phyloP scores from a whole-genome alignment of 1,140 invertebrate species.

The Uloborus diversus region DNA sequence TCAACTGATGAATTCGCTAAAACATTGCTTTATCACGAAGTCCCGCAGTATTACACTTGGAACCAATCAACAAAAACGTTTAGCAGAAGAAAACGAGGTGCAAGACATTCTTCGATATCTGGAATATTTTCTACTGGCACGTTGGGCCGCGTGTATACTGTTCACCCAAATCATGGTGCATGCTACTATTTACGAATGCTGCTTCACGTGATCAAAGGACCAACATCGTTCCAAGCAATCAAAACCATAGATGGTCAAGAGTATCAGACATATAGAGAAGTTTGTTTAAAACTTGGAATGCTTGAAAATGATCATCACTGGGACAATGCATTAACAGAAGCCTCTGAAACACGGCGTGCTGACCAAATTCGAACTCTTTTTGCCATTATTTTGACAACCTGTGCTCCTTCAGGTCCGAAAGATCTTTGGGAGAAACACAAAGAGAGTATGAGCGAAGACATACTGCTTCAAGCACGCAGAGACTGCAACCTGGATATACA shows the following conservation, averaged over 20 bases:
- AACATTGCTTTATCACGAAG: conserved; percentile 13
- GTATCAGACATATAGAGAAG: conserved; percentile 65
- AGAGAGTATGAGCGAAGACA: neutral
- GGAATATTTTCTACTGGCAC: neutral
- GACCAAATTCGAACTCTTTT: conserved; percentile 42
- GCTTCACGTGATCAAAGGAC: conserved; percentile 65
- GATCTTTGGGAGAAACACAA: conserved; percentile 27
- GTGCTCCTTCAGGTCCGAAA: conserved; percentile 14
- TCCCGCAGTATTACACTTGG: conserved; percentile 28
- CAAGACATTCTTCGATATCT: too few species aligned
- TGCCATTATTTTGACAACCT: conserved; percentile 46
- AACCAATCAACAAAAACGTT: neutral
- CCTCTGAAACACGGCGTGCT: conserved; percentile 63
- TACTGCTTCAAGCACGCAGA: neutral
- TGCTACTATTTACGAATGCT: conserved; percentile 63
- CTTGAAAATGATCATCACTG: conserved; percentile 63
- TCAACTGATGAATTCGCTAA: conserved; percentile 4
- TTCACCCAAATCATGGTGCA: neutral
- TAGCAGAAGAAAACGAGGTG: neutral
- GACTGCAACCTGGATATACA: neutral
- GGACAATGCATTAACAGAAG: conserved; percentile 63
- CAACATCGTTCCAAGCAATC: conserved; percentile 64
- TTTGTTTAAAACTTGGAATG: conserved; percentile 63
- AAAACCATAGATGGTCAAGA: conserved; percentile 65
- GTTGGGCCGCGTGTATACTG: neutral